Percentiles rank a stretch among this genome's conserved stretches.
Conservation (phyloP, 2,113 vertebrate species). For the Potamarius usumacintae region DNA sequence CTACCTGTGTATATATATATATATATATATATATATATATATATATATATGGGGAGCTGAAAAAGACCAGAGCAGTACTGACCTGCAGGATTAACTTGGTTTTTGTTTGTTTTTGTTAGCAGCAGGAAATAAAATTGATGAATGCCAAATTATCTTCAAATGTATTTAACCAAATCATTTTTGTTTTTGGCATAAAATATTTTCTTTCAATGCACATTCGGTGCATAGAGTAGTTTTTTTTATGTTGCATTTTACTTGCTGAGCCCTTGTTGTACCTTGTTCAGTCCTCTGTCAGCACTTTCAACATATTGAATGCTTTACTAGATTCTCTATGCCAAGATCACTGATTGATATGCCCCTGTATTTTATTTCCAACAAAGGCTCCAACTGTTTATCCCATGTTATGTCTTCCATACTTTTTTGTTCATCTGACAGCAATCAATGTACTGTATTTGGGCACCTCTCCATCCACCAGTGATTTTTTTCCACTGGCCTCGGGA, state of each 20-base stretch:
- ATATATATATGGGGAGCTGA: not conserved
- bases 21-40: no score
- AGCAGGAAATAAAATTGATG: not conserved
- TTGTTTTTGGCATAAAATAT: not conserved
- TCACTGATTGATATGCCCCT: conserved; percentile 32
- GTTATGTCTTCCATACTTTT: conserved; percentile 43
- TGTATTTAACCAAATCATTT: not conserved
- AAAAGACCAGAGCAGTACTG: not conserved
- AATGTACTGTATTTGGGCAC: conserved; percentile 28
- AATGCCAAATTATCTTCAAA: not conserved
- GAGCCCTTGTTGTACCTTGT: conserved; percentile 19
- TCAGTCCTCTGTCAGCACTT: conserved; percentile 22
- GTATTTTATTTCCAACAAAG: conserved; percentile 37
- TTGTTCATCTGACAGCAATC: conserved; percentile 44
- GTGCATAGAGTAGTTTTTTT: not conserved
- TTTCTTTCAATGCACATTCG: not conserved
- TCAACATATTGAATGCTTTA: conserved; percentile 17
- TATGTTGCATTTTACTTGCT: conserved; percentile 8
- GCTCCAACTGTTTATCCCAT: conserved; percentile 40
- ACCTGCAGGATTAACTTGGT: not conserved
- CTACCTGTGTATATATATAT: no score
- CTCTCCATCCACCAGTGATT: conserved; percentile 18
- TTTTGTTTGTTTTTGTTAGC: not conserved
- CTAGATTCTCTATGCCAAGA: conserved; percentile 32
- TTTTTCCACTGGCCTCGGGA: conserved; percentile 30